Percentiles rank a stretch among this genome's conserved stretches.
Evolutionary conservation across 1,140 invertebrate species (phyloP).

Genomic region (Arctopsyche grandis): DNA sequence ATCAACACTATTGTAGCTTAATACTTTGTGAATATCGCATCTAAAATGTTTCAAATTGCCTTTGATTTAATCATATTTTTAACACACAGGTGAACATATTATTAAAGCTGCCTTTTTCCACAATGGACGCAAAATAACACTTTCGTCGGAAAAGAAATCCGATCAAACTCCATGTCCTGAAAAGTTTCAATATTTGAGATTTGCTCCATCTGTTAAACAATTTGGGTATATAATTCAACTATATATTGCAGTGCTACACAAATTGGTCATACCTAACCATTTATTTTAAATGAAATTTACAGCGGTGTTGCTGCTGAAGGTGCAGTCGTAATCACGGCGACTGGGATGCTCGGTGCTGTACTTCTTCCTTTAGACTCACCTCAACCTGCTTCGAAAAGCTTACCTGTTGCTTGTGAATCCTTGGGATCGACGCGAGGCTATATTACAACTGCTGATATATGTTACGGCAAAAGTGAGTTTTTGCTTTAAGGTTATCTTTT

Average conservation of each 20-base stretch:
- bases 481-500: too few relatives aligned
- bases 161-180: conserved; percentile 84
- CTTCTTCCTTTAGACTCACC: conserved; percentile 67
- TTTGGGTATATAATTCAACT: conserved; percentile 71
- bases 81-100: conserved; percentile 77
- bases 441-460: conserved; percentile 79
- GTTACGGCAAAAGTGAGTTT: conserved; percentile 75
- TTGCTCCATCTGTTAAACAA: conserved; percentile 83
- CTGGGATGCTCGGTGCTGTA: conserved; percentile 83
- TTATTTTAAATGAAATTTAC: conserved; percentile 6
- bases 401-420: conserved; percentile 72
- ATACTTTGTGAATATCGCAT: too few relatives aligned
- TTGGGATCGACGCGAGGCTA: conserved; percentile 78
- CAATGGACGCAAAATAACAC: conserved; percentile 76
- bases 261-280: background rate
- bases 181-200: conserved; percentile 82
- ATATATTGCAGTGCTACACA: background rate
- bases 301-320: conserved; percentile 82
- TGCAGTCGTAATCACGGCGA: conserved; percentile 82
- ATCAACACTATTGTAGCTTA: background rate
- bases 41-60: background rate
- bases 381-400: conserved; percentile 50
- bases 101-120: conserved; percentile 85
- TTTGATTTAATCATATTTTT: too few relatives aligned
- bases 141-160: conserved; percentile 78